Evolutionary conservation across 2,797 vertebrate genomes (phyloP), one percentile per base, ranked within the genome.

Genomic region (Acipenser ruthenus): DNA sequence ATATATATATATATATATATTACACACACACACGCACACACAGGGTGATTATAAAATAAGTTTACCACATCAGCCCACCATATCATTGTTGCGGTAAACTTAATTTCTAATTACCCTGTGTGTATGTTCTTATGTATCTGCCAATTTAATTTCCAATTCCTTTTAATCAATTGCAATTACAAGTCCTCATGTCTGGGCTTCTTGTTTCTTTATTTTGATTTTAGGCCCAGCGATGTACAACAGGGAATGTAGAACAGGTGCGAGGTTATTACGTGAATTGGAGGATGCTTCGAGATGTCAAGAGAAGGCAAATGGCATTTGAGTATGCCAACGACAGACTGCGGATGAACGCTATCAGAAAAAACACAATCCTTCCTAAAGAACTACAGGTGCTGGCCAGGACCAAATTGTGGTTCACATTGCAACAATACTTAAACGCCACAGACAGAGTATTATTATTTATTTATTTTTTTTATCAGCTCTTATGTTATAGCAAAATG

Each of bases 231-330:
- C 78, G 82, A 67, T 81, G 72, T 71, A 81, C 88, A 69, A 81
- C 82, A 74, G 83, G 77, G 11, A 72, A 72, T 1, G 51, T 81
- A 73, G 79, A 86, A 70, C 94, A 92, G 72, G 84, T 74, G 65
- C 84, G 95, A 71, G 69, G 86, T 67, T 91, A 95, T 75, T 95
- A 96, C 0, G 95, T 96, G 8, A 75, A 99, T 81, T 99, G 97
- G 95, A 91, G 82, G 77, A 99, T 99, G 96, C 69, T 96, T 61
- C 88, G 94, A 52, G 96, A 99, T 1, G 89, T 97, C 47, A 98
- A 97, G 80, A 93, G 95, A 65, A 86, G 97, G 78, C 90, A 88
- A 67, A 82, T 93, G 87, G 93, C 95, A 0, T 94, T 85, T 4
- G 95, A 99, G 47, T 88, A 90, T 0, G 93, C 97, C 0, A 94